A percentile compares a stretch with the other conserved stretches of the same genome.
These are phyloP conservation scores for Xenentodon cancila DNA, from an alignment of 2,797 vertebrate species.

Conservation along the genomic window DNA sequence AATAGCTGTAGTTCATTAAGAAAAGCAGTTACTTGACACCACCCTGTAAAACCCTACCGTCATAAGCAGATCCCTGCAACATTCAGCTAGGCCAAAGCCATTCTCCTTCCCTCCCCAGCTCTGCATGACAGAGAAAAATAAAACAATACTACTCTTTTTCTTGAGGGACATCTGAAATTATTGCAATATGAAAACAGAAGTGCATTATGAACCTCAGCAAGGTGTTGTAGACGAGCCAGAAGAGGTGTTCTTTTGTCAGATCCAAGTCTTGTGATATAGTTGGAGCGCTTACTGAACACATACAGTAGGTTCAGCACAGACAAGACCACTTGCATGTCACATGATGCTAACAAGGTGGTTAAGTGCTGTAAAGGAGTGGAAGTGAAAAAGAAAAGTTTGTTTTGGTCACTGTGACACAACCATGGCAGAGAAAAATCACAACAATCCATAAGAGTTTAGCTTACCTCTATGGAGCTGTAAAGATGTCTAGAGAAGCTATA, in stretches of 20 bases:
- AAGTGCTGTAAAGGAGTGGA: constrained; percentile 86
- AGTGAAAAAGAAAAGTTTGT: constrained; percentile 19
- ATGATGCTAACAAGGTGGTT: constrained; percentile 95
- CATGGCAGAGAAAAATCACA: not conserved
- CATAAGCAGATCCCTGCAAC: constrained; percentile 94
- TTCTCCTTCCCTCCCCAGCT: constrained; percentile 98
- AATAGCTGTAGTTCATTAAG: constrained; percentile 2
- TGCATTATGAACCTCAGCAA: constrained; percentile 88
- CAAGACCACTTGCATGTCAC: constrained; percentile 98
- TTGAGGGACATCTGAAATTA: constrained; percentile 37
- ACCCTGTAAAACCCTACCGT: constrained; percentile 49
- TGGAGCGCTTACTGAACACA: constrained; percentile 98
- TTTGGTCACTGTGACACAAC: not conserved
- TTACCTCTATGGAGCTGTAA: constrained; percentile 98
- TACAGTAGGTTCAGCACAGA: constrained; percentile 97
- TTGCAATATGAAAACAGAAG: constrained; percentile 34
- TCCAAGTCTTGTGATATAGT: constrained; percentile 96
- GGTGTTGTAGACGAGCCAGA: constrained; percentile 93
- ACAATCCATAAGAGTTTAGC: not conserved
- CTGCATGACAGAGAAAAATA: constrained; percentile 72
- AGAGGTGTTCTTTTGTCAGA: constrained; percentile 96
- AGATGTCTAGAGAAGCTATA: constrained; percentile 98
- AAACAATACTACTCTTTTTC: constrained; percentile 49
- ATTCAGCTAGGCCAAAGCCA: constrained; percentile 95
- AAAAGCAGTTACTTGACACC: constrained; percentile 5